Evolutionary conservation across 2,113 vertebrate species (phyloP).

Genomic region (Cryptomyrus ogoouensis): DNA sequence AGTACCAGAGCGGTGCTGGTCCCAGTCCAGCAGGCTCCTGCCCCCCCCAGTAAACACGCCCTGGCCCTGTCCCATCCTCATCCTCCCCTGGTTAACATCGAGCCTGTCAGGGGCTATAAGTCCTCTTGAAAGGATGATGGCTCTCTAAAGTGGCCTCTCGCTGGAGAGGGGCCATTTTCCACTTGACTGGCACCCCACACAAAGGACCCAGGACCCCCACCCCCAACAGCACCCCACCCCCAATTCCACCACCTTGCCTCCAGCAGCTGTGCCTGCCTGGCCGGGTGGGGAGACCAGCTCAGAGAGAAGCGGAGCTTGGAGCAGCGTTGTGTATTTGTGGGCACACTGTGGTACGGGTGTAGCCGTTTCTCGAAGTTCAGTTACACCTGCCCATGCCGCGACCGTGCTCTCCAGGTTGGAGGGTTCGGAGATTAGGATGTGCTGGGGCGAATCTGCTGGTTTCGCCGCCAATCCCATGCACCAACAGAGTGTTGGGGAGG

Average conservation of each 20-base stretch:
- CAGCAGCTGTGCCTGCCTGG: constrained; percentile 52
- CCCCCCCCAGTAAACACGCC: constrained; percentile 54
- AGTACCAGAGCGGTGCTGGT: neutral
- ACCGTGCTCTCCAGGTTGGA: neutral
- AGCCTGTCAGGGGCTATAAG: constrained; percentile 62
- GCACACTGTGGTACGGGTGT: neutral
- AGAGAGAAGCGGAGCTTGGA: neutral
- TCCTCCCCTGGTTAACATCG: constrained; percentile 56
- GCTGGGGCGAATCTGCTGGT: neutral
- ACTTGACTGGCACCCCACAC: constrained; percentile 64
- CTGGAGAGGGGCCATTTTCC: constrained; percentile 61
- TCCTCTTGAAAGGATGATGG: constrained; percentile 62
- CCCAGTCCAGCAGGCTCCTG: neutral
- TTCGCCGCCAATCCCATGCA: neutral
- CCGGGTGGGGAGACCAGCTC: constrained; percentile 39
- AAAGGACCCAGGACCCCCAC: constrained; percentile 37
- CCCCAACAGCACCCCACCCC: neutral
- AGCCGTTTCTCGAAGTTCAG: neutral
- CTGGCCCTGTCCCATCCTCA: constrained; percentile 47
- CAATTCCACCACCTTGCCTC: constrained; percentile 37
- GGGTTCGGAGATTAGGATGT: neutral
- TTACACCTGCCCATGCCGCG: neutral
- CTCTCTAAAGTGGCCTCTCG: constrained; percentile 65
- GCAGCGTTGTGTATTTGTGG: neutral
- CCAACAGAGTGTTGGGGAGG: neutral